These are phyloP conservation scores for Luperina nickerlii DNA, from an alignment of 2,888 invertebrate genomes.

Conservation along the genomic window DNA sequence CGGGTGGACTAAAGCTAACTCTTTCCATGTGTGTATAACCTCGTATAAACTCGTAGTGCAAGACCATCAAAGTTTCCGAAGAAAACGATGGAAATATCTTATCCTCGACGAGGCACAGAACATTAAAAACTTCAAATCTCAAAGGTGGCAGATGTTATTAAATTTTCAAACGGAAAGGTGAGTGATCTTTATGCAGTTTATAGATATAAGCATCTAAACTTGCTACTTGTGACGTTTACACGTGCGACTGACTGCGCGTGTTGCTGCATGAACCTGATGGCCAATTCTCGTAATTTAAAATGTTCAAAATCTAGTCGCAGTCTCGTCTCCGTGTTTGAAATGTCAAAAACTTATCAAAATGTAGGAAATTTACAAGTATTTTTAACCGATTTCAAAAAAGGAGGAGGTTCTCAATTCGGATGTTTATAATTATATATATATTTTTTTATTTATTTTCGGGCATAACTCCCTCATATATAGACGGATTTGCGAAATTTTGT, in stretches of 20 bases:
- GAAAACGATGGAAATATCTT: conserved; percentile 99
- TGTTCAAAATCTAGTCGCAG: too few relatives aligned
- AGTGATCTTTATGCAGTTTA: conserved; percentile 64
- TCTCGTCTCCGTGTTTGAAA: too few relatives aligned
- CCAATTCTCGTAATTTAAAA: too few relatives aligned
- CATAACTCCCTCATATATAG: too few relatives aligned
- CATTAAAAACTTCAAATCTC: conserved; percentile 99
- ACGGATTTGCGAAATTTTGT: too few relatives aligned
- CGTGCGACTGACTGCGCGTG: not conserved
- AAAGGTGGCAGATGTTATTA: conserved; percentile 98
- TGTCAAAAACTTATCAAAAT: too few relatives aligned
- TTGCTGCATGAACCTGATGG: not conserved
- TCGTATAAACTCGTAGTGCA: conserved; percentile 99
- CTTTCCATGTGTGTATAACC: conserved; percentile 99
- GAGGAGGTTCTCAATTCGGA: too few relatives aligned
- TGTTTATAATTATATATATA: too few relatives aligned
- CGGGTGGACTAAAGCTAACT: conserved; percentile 99
- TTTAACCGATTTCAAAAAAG: too few relatives aligned
- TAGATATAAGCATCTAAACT: not conserved
- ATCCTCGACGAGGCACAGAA: conserved; percentile 99
- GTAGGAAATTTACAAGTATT: too few relatives aligned
- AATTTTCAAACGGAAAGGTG: conserved; percentile 98
- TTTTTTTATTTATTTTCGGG: too few relatives aligned
- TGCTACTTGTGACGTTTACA: not conserved
- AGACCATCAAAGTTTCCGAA: conserved; percentile 98